Conservation (phyloP, 2,888 invertebrate genomes). For the Callosobruchus maculatus region DNA sequence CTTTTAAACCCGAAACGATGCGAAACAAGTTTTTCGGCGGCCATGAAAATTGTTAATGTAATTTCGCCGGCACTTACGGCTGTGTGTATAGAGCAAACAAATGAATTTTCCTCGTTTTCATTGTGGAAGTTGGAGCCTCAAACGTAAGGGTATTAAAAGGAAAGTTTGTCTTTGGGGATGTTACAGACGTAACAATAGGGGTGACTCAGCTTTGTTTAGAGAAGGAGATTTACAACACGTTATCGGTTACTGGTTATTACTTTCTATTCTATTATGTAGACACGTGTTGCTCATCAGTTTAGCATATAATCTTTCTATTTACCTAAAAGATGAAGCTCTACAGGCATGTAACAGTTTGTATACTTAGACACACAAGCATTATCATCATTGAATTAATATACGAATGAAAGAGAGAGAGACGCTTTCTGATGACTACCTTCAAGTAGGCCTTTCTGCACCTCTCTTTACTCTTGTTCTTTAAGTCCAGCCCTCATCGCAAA, state of each 20-base stretch:
- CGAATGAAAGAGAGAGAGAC: too few relatives aligned
- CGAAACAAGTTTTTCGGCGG: not conserved
- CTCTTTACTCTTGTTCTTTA: too few relatives aligned
- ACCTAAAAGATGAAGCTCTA: too few relatives aligned
- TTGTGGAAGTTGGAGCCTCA: not conserved
- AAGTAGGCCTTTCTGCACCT: too few relatives aligned
- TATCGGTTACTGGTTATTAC: not conserved
- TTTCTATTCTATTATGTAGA: too few relatives aligned
- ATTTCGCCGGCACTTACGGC: not conserved
- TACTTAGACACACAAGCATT: too few relatives aligned
- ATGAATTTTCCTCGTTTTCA: not conserved
- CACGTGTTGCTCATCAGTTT: too few relatives aligned
- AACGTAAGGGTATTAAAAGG: not conserved
- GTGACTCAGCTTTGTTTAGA: not conserved
- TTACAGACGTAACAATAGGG: not conserved
- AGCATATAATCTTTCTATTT: too few relatives aligned
- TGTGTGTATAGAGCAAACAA: not conserved
- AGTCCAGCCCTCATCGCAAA: too few relatives aligned
- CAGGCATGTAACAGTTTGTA: too few relatives aligned
- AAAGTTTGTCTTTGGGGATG: not conserved
- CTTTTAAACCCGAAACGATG: not conserved
- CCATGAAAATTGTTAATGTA: not conserved
- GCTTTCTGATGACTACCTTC: too few relatives aligned
- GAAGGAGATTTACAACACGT: not conserved
- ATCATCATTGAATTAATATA: too few relatives aligned